Conservation (phyloP, 2,113 vertebrate genomes). For the Xiphorhynchus elegans region DNA sequence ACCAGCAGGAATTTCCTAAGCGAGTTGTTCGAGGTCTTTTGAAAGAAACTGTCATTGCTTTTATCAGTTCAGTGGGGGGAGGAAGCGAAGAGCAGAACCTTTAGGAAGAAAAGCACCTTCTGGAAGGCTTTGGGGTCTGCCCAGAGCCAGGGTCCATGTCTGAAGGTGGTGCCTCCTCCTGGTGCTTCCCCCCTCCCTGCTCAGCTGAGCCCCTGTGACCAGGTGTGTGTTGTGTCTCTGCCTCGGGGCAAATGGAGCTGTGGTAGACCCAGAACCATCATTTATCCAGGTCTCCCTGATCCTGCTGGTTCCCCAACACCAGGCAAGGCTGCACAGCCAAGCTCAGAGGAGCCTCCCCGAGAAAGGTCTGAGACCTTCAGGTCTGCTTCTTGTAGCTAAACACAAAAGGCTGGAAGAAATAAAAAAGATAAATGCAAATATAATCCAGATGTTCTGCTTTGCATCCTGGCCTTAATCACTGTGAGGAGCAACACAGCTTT, state of each 20-base stretch:
- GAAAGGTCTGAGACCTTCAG: neutral
- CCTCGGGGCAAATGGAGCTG: neutral
- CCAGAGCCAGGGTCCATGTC: neutral
- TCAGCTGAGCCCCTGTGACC: neutral
- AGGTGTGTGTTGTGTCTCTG: neutral
- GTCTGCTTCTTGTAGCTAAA: neutral
- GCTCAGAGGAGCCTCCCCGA: neutral
- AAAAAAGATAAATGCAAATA: neutral
- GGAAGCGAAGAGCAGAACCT: neutral
- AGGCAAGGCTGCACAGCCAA: neutral
- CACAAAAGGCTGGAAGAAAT: neutral
- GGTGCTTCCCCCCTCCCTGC: neutral
- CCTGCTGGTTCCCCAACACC: neutral
- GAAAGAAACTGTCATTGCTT: neutral
- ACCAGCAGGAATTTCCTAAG: slow-evolving; percentile 1
- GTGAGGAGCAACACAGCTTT: neutral
- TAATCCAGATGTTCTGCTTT: neutral
- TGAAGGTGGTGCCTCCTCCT: neutral
- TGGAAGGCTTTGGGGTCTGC: neutral
- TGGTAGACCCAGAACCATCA: neutral
- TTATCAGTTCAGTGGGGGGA: neutral
- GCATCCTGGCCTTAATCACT: neutral
- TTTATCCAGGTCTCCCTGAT: no score
- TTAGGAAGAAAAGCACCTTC: neutral
- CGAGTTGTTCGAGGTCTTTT: neutral